These are phyloP conservation scores for Agriopis marginaria DNA, from an alignment of 2,888 invertebrate species.

Conservation along the genomic window DNA sequence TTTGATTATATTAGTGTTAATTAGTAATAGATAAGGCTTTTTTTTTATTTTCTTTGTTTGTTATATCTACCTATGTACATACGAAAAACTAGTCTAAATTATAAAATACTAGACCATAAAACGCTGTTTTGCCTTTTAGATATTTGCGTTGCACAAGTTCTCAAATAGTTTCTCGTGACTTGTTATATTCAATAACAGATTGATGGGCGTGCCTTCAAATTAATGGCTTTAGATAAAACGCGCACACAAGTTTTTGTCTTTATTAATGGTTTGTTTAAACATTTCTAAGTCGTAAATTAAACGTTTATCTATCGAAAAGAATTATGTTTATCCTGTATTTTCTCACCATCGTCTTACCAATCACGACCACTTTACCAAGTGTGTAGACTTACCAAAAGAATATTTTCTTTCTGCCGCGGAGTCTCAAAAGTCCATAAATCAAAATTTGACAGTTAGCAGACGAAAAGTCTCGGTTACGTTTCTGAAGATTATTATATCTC, in stretches of 20 bases:
- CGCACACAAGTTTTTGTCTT: constrained; percentile 15
- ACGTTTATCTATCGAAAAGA: neutral
- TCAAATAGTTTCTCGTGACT: constrained; percentile 14
- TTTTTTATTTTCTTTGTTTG: no score
- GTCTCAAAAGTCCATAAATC: neutral
- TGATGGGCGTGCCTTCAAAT: constrained; percentile 38
- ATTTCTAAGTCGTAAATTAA: neutral
- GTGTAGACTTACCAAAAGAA: no score
- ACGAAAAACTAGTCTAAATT: neutral
- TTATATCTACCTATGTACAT: no score
- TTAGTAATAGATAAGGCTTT: no score
- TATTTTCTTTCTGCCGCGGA: neutral
- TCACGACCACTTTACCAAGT: no score
- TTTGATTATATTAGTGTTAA: no score
- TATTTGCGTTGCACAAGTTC: constrained; percentile 17
- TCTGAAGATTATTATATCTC: constrained; percentile 19
- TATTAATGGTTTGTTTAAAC: constrained; percentile 10
- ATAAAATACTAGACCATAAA: neutral
- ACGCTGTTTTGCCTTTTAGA: constrained; percentile 3
- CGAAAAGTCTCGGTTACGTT: constrained; percentile 16
- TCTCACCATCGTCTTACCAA: no score
- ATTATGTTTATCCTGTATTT: no score
- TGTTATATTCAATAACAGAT: constrained; percentile 30
- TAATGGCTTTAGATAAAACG: constrained; percentile 30
- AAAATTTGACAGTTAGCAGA: constrained; percentile 2